Evolutionary conservation across 1,140 invertebrate species (phyloP), one percentile per base, ranked within the genome.

Genomic region (Coptotermes formosanus): DNA sequence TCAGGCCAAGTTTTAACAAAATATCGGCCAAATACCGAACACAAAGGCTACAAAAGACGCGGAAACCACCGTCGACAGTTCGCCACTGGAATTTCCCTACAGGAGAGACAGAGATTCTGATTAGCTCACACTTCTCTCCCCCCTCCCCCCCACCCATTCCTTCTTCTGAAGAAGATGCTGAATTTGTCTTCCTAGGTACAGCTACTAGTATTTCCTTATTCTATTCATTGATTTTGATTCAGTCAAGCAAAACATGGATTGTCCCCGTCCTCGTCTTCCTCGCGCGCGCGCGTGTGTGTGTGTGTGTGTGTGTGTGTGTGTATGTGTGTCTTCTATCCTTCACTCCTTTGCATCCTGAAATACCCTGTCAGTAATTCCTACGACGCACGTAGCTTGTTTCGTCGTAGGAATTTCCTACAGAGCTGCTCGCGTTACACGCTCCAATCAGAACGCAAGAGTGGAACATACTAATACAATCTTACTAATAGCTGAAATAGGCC

Each of bases 211-310:
- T 75, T 75, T 75, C 64, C 64, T 75, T 75, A n/a, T 75, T 75
- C 64, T 30, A 75, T 75, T 75, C 64, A 75, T 75, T 75, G 64
- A 75, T 75, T 75, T 75, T 75, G 64, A 75, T 75, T 75, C 64
- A 75, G 64, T 75, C 64, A 75, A 25, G 64, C 64, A 75, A 75
- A 75, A 75, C 64, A 75, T 75, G 64, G 64, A 75, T 75, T 75
- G 64, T 75, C 64, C n/a, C n/a, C 25, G n/a, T 30, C 19, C 52
- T 55, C 52, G 52, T 16, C 52, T 55, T 1, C 19, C 14, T 21
- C 9, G 25, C 11, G 64, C 9, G 64, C n/a, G 64, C n/a, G 25
- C 12, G 6, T 55, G 52, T 55, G 45, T 48, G 45, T 48, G 59
- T 23, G 59, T 23, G 59, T 64, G 59, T 64, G 59, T 64, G 16